Base-by-base conservation (phyloP, 2,113 vertebrate genomes). In the Martes martes region DNA sequence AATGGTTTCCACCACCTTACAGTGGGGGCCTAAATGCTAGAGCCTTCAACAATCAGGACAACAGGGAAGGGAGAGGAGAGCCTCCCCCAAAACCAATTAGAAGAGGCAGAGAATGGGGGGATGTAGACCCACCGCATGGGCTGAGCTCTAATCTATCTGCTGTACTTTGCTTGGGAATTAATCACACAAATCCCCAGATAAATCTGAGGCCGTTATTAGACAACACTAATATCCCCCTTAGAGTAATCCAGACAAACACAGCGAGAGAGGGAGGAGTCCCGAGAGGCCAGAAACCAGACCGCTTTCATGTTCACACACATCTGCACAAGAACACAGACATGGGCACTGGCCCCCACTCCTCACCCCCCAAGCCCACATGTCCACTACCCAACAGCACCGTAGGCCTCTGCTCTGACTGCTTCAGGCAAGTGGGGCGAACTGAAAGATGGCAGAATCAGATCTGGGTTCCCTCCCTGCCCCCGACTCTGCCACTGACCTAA, bases 101-200 rank as follows among this genome's bases (percentile, higher is more conserved):
- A 55, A 86, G 78, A 82, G 50, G 81, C 93, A 98, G 73, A 97
- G 92, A 95, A 96, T 95, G 16, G 93, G 81, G 84, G 89, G 14
- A 42, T 3, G 78, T 92, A 97, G 97, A 95, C 95, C 93, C 95
- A 88, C 94, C 67, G 84, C 97, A 84, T 9, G 10, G 88, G 24
- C 97, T 88, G 91, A 96, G 83, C 96, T 96, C 96, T 98, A 98
- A 98, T 98, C 97, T 98, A 98, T 98, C 98, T 94, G 95, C 97
- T 98, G 84, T 95, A 97, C 63, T 94, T 84, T 86, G 96, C 96
- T 97, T 98, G 96, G 89, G 98, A 98, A 98, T 99, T 98, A 99
- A 98, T 98, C 98, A 98, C 99, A 98, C 92, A 98, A 99, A 99
- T 99, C 98, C 98, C 98, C 96, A 5, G 78, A 97, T 98, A 98